Conservation (phyloP, 2,888 invertebrate species). For the Diogma glabrata region DNA sequence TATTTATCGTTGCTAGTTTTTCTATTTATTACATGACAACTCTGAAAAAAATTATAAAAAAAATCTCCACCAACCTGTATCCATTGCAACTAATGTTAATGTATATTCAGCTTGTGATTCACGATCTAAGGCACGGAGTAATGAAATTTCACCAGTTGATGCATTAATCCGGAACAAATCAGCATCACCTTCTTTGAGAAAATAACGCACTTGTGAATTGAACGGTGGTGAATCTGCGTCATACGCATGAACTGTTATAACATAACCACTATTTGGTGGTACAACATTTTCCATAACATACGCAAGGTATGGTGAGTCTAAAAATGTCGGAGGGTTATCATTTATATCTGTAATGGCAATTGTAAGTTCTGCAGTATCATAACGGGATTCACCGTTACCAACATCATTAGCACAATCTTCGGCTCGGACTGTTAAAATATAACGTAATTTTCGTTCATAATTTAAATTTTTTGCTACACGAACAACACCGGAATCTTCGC, state of each 20-base stretch:
- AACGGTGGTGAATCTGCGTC: constrained; percentile 87
- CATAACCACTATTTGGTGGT: constrained; percentile 66
- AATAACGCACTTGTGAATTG: constrained; percentile 82
- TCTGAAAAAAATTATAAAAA: too few species aligned
- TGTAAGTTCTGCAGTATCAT: constrained; percentile 68
- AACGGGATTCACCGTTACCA: constrained; percentile 42
- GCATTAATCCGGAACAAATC: constrained; percentile 87
- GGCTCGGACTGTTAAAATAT: constrained; percentile 71
- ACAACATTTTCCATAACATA: constrained; percentile 88
- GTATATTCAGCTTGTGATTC: constrained; percentile 75
- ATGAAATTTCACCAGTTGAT: constrained; percentile 79
- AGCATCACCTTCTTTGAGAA: constrained; percentile 85
- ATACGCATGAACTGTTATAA: constrained; percentile 72
- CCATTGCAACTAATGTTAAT: constrained; percentile 82
- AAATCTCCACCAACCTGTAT: too few species aligned
- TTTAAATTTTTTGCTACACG: constrained; percentile 87
- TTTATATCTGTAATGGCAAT: constrained; percentile 84
- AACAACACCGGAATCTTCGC: constrained; percentile 83
- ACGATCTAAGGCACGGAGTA: constrained; percentile 70
- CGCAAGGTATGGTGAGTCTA: constrained; percentile 88
- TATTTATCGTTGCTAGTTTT: too few species aligned
- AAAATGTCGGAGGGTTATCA: constrained; percentile 85
- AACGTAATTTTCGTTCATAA: constrained; percentile 79
- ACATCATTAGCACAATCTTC: constrained; percentile 76
- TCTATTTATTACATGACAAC: too few species aligned